Evolutionary conservation across 1,140 invertebrate species (phyloP), one percentile per base, ranked within the genome.

Genomic region (Lepidurus packardi): DNA sequence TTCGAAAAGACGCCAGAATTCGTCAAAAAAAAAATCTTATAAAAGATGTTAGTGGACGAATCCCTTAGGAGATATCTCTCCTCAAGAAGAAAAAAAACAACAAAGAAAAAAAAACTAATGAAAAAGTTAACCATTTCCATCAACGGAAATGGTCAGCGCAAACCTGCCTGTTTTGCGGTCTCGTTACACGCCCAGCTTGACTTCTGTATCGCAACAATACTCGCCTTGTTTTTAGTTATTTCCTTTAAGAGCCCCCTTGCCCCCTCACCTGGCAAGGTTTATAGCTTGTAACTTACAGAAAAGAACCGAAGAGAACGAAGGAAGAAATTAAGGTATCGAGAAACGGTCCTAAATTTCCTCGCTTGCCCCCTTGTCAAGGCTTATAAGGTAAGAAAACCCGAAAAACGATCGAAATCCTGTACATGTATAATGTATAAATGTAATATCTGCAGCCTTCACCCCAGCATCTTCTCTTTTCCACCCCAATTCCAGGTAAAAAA

Each of bases 131-230:
- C 53, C 53, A n/a, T 65, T 65, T 65, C 53, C 13, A n/a, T 65
- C 53, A 13, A 65, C 13, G 53, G 53, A 65, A 65, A 65, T 65
- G 53, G 53, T 65, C 53, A 65, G 53, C 53, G 53, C 53, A 65
- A 65, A 65, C 53, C 53, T 65, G 53, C 53, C 53, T 65, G 53
- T 65, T 65, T 65, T 65, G 53, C 53, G 53, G 53, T 65, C 21
- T 65, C 53, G 53, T 65, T 65, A 65, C 53, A 65, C 53, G 53
- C 53, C 53, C 53, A 65, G 53, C 53, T 9, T 65, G 53, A 65
- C 53, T 65, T 65, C 53, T 65, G 53, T 65, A 65, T 65, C 53
- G 53, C 53, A 65, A 65, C 16, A n/a, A 21, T 65, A n/a, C 53
- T 65, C 53, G 6, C 53, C 53, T 34, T 34, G 34, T 34, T 34